A percentile compares a stretch with the other conserved stretches of the same genome.
Conservation (phyloP, 2,797 vertebrate species). For the Antrozous pallidus region DNA sequence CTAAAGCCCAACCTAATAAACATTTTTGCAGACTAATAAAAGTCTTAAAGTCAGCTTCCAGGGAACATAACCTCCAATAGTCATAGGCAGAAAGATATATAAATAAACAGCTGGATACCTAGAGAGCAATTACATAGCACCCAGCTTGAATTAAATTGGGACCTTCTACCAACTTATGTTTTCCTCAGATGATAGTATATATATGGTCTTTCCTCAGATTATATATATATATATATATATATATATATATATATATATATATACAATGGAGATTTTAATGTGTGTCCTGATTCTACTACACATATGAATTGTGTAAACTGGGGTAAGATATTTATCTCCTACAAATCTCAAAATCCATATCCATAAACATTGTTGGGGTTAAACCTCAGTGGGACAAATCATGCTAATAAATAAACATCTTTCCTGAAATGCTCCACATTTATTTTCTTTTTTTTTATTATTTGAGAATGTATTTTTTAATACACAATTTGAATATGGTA, state of each 20-base stretch:
- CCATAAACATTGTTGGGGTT: not conserved
- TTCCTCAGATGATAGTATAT: not conserved
- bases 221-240: not conserved
- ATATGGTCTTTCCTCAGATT: not conserved
- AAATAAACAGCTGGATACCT: not conserved
- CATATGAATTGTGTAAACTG: not conserved
- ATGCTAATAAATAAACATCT: not conserved
- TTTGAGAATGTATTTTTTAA: not conserved
- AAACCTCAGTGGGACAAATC: not conserved
- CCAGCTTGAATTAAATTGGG: not conserved
- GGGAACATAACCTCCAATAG: not conserved
- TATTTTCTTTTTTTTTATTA: not conserved
- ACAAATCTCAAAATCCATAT: not conserved
- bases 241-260: no score
- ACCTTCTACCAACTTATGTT: not conserved
- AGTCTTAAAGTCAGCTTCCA: not conserved
- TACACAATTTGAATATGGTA: not conserved
- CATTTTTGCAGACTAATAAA: not conserved
- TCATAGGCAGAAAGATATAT: not conserved
- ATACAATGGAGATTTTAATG: not conserved
- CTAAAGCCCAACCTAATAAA: not conserved
- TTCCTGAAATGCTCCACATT: not conserved
- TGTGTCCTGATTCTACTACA: not conserved
- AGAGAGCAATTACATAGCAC: not conserved
- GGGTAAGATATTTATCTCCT: not conserved